Evolutionary conservation across 2,797 vertebrate genomes (phyloP), one percentile per base, ranked within the genome.

Genomic region (Gymnothorax reevesii): DNA sequence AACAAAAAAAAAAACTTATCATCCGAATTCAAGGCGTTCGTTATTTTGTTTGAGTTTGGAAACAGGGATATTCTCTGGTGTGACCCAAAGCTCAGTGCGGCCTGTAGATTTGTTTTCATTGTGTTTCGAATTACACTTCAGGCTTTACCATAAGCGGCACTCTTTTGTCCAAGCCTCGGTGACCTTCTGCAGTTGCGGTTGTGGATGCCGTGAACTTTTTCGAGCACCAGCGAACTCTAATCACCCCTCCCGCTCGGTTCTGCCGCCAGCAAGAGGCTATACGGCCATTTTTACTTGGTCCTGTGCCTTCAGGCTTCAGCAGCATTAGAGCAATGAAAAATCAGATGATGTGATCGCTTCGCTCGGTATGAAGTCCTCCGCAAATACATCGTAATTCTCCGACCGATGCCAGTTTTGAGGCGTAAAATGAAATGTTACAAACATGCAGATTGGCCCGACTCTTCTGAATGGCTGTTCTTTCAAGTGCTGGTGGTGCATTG

Each of bases 391-490:
- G 87, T 87, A 87, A 90, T 88, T 91, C 89, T 75, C 86, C 83
- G 90, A 86, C 83, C 88, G 90, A 91, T 85, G 88, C 88, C 88
- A 87, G 91, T 89, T 90, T 88, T 86, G 89, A 91, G 88, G 88
- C 88, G 86, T 90, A 91, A 91, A 92, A 91, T 92, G 89, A 91
- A 91, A 92, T 91, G 91, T 91, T 90, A 90, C 77, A 87, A 90
- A 90, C 87, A 90, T 87, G 86, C 88, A 88, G 90, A 91, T 87
- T 90, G 88, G 90, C 89, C 86, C 87, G 85, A 89, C 90, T 88
- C 87, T 85, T 82, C 83, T 85, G 80, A 91, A 87, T 87, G 60
- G 87, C 87, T 83, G 77, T 27, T 55, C 84, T 71, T 83, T 55
- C 52, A 79, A 62, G 87, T 73, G 64, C 84, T 73, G 0, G 54